Conservation (phyloP, 1,140 invertebrate species). For the Nomia melanderi region DNA sequence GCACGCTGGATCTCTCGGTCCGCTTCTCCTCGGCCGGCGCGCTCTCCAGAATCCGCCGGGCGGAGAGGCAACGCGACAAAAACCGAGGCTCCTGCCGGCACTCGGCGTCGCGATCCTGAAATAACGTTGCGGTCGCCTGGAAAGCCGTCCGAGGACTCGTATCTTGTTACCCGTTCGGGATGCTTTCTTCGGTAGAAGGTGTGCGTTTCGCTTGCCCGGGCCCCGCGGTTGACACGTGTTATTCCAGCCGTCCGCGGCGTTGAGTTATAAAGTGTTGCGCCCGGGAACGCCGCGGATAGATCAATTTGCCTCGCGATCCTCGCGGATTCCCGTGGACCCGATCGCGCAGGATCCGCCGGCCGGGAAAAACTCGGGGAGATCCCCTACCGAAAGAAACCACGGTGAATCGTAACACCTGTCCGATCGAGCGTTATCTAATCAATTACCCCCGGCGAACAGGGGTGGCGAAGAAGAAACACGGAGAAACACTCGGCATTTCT, state of each 20-base stretch:
- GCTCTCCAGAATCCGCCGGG: slow-evolving; percentile 1
- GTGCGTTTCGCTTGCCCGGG: no score
- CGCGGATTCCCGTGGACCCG: no score
- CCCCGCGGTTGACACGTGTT: slow-evolving; percentile 37
- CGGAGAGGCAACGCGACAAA: slow-evolving; percentile 8
- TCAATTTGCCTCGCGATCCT: slow-evolving; percentile 30
- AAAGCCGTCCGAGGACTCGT: not conserved
- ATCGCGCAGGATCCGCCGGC: no score
- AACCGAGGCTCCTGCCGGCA: not conserved
- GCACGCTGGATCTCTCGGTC: not conserved
- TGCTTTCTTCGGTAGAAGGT: slow-evolving; percentile 6
- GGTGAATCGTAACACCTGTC: not conserved
- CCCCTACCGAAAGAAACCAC: no score
- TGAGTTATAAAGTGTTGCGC: slow-evolving; percentile 23
- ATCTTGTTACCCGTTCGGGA: not conserved
- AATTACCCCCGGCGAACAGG: slow-evolving; percentile 1
- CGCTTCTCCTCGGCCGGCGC: not conserved
- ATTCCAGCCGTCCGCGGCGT: not conserved
- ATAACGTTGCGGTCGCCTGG: slow-evolving; percentile 41
- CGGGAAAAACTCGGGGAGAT: no score
- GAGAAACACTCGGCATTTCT: no score
- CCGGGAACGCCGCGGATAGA: slow-evolving; percentile 15
- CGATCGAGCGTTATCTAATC: slow-evolving; percentile 14
- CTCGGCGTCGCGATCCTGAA: slow-evolving; percentile 11
- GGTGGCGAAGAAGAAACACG: not conserved